Evolutionary conservation across 2,797 vertebrate genomes (phyloP), one percentile per base, ranked within the genome.

Genomic region (Pteropus rufus): DNA sequence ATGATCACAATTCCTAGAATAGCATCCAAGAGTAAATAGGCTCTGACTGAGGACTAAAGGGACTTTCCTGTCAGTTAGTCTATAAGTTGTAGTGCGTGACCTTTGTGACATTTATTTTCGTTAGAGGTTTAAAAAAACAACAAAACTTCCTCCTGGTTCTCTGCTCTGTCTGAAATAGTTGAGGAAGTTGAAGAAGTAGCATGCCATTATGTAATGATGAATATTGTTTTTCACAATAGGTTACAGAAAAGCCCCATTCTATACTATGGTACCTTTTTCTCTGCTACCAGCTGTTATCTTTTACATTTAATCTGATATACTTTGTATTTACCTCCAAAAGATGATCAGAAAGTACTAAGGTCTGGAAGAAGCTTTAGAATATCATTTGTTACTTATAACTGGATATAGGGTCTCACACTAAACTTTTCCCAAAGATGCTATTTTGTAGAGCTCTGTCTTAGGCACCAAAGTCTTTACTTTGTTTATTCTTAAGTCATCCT

Each of bases 101-200:
- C 94, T 96, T 95, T 87, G 82, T 60, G 62, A 93, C 87, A 94
- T 81, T 90, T 90, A 70, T 94, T 95, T 98, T 86, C 56, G 64
- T 89, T 89, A 56, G 89, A 81, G 10, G 14, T 31, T 62, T 62
- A 62, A 62, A 62, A 31, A 31, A 62, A 62, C 60, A 62, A 60
- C 23, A 58, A 58, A 62, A 90, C 94, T 97, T 97, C 96, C 93
- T 90, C 86, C 15, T 95, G 52, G 44, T 89, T 95, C 81, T 96
- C 80, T 95, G 70, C 58, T 94, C 31, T 54, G 46, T 82, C 76
- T 24, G 21, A 84, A 72, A 97, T n/a, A 91, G 41, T 96, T 96
- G 91, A 91, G 89, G 96, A 95, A 96, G 95, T 81, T 36, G 39
- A 70, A 91, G 60, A 94, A 91, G 86, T 80, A 10, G 72, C 89